A percentile compares a stretch with the other conserved stretches of the same genome.
phyloP scores from a whole-genome alignment of 1,140 invertebrate genomes.

The Macrosteles quadrilineatus region DNA sequence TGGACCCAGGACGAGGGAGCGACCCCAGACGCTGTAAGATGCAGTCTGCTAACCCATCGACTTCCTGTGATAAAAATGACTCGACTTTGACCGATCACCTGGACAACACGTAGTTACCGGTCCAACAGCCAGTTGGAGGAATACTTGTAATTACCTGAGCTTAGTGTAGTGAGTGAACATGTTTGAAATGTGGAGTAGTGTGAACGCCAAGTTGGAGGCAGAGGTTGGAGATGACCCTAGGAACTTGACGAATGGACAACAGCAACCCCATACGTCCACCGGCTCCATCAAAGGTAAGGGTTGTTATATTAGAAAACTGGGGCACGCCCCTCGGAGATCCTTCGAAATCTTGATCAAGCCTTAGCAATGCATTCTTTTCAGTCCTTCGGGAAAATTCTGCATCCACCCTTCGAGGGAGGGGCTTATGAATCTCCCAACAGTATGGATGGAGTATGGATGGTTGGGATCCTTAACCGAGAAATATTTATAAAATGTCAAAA shows the following conservation, averaged over 20 bases:
- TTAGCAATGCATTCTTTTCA: too few species aligned
- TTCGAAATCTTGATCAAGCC: too few species aligned
- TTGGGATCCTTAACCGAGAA: too few species aligned
- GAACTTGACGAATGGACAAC: constrained; percentile 28
- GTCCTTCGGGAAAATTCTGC: too few species aligned
- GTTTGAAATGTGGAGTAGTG: constrained; percentile 42
- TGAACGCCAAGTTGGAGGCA: constrained; percentile 38
- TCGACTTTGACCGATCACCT: constrained; percentile 24
- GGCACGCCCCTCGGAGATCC: too few species aligned
- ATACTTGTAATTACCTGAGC: neutral
- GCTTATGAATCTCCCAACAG: too few species aligned
- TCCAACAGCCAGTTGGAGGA: neutral
- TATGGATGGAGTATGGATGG: too few species aligned
- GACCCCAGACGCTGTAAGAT: neutral
- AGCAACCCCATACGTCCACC: constrained; percentile 40
- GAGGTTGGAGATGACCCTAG: constrained; percentile 21
- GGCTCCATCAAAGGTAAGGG: constrained; percentile 41
- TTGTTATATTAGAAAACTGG: too few species aligned
- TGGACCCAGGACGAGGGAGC: neutral
- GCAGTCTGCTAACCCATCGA: neutral
- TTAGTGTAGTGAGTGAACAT: constrained; percentile 26
- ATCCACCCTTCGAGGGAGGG: too few species aligned
- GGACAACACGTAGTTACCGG: constrained; percentile 16
- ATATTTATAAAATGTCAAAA: too few species aligned
- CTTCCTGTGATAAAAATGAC: constrained; percentile 18